Evolutionary conservation across 2,113 vertebrate genomes (phyloP).

Genomic region (Montifringilla adamsi): DNA sequence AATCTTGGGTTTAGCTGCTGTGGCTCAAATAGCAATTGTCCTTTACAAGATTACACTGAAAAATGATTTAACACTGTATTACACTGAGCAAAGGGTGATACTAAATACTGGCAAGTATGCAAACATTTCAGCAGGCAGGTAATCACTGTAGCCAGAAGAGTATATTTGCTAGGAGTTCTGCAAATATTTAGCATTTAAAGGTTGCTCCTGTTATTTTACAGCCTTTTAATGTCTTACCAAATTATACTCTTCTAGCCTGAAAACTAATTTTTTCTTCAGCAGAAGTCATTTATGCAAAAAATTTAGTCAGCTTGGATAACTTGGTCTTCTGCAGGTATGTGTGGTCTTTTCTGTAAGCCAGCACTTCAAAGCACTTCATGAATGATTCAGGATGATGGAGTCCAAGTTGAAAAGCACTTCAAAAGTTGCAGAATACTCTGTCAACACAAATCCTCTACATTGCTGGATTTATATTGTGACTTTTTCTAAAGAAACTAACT

Average conservation of each 20-base stretch:
- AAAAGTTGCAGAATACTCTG: not conserved
- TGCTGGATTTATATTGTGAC: not conserved
- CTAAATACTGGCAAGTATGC: constrained; percentile 32
- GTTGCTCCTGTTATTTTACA: constrained; percentile 40
- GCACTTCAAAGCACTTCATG: not conserved
- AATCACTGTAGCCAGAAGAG: constrained; percentile 42
- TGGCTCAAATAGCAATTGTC: constrained; percentile 41
- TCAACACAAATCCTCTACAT: not conserved
- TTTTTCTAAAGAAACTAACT: not conserved
- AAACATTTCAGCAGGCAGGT: constrained; percentile 37
- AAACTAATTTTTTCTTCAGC: not conserved
- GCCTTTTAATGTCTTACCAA: not conserved
- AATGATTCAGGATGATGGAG: not conserved
- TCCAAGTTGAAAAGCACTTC: not conserved
- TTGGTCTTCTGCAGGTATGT: not conserved
- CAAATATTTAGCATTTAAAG: constrained; percentile 65
- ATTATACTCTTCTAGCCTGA: not conserved
- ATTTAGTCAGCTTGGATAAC: not conserved
- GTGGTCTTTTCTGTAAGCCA: not conserved
- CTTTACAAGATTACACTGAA: constrained; percentile 34
- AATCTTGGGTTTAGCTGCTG: not conserved
- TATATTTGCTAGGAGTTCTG: constrained; percentile 51
- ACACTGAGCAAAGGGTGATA: constrained; percentile 9
- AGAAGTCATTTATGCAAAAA: not conserved
- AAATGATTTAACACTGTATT: constrained; percentile 50